phyloP scores from a whole-genome alignment of 2,797 vertebrate genomes.

The Catharus ustulatus region DNA sequence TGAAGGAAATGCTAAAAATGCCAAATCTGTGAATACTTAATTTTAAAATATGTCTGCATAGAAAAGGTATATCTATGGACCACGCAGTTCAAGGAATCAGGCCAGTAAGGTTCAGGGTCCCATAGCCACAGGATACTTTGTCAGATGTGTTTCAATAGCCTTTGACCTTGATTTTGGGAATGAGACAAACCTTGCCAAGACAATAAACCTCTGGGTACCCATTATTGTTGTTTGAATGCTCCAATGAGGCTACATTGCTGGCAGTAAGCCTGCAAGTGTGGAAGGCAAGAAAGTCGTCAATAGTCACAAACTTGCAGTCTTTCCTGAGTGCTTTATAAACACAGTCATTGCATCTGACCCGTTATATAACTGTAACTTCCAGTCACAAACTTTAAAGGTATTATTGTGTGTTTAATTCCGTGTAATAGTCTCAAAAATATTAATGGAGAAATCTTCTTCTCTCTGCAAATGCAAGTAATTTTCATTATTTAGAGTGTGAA shows the following conservation, averaged over 20 bases:
- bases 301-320: neutral
- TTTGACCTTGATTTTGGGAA: neutral
- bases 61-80: neutral
- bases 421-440: neutral
- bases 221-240: neutral
- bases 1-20: neutral
- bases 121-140: neutral
- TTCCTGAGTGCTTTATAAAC: neutral
- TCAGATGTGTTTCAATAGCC: neutral
- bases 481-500: constrained; percentile 55
- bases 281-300: neutral
- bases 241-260: neutral
- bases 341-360: neutral
- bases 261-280: neutral
- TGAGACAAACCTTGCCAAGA: neutral
- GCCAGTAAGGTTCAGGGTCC: neutral
- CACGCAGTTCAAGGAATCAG: neutral
- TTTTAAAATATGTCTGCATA: too few species aligned
- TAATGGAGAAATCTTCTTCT: neutral
- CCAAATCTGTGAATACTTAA: neutral
- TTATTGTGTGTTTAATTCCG: neutral
- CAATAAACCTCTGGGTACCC: neutral
- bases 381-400: neutral
- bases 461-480: neutral
- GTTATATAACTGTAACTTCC: neutral